These are phyloP conservation scores for Podabrus alpinus DNA, from an alignment of 2,888 invertebrate species.

Conservation along the genomic window DNA sequence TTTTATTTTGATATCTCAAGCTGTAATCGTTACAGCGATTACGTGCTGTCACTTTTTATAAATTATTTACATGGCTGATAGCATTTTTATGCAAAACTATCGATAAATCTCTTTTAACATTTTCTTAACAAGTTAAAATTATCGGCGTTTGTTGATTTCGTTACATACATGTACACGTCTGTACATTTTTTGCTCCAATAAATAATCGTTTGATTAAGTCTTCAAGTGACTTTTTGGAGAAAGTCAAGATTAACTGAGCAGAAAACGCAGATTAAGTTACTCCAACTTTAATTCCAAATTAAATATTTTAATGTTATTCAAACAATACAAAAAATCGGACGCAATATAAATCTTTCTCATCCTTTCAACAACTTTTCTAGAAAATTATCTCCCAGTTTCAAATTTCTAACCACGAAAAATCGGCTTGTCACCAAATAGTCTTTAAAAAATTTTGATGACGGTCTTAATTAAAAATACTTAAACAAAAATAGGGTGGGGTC, in stretches of 20 bases:
- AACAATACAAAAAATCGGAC: neutral
- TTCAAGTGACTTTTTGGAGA: neutral
- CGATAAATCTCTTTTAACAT: constrained; percentile 11
- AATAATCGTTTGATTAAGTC: neutral
- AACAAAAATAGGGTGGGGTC: neutral
- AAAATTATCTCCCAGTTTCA: neutral
- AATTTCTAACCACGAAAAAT: neutral
- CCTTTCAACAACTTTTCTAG: neutral
- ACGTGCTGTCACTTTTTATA: constrained; percentile 7
- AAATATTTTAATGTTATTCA: neutral
- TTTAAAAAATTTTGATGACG: neutral
- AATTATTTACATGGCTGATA: constrained; percentile 5
- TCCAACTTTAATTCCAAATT: neutral
- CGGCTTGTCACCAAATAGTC: neutral
- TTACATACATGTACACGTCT: neutral
- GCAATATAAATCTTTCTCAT: neutral
- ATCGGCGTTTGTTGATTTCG: neutral
- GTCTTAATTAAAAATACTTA: neutral
- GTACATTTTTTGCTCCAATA: neutral
- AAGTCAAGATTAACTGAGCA: neutral
- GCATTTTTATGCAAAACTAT: constrained; percentile 14
- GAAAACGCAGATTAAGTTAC: neutral
- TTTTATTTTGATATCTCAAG: neutral
- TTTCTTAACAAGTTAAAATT: constrained; percentile 12
- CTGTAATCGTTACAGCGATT: neutral